A percentile compares a stretch with the other conserved stretches of the same genome.
phyloP scores from a whole-genome alignment of 2,888 invertebrate species.

The Pollenia labialis region DNA sequence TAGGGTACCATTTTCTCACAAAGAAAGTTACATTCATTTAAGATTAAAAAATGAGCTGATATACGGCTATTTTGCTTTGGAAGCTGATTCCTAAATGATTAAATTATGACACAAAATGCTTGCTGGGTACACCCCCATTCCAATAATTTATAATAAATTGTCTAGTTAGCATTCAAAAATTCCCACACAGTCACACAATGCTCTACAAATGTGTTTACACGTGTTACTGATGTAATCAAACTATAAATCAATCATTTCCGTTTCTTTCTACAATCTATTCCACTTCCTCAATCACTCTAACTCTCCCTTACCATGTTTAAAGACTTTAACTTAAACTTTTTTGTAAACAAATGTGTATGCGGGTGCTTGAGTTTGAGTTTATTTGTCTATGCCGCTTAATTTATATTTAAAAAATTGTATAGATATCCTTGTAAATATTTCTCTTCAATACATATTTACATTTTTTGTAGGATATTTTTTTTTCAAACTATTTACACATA shows the following conservation, averaged over 20 bases:
- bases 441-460: conserved; percentile 13
- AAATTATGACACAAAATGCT: too few relatives aligned
- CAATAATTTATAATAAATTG: not conserved
- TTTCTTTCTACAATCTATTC: not conserved
- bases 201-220: conserved; percentile 26
- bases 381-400: not conserved
- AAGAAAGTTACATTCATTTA: too few relatives aligned
- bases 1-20: too few relatives aligned
- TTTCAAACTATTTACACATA: conserved; percentile 56
- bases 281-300: not conserved
- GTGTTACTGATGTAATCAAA: conserved; percentile 46
- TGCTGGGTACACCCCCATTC: too few relatives aligned
- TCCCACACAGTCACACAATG: not conserved
- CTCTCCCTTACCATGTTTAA: not conserved
- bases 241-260: conserved; percentile 67
- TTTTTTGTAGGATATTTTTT: not conserved
- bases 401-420: not conserved
- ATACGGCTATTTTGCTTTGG: too few relatives aligned
- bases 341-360: not conserved
- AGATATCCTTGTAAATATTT: conserved; percentile 38
- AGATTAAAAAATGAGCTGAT: too few relatives aligned
- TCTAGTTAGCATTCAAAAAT: not conserved
- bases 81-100: too few relatives aligned
- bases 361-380: not conserved
- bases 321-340: not conserved